These are phyloP conservation scores for Poeciliopsis turneri DNA, from an alignment of 2,797 vertebrate species.

Conservation along the genomic window DNA sequence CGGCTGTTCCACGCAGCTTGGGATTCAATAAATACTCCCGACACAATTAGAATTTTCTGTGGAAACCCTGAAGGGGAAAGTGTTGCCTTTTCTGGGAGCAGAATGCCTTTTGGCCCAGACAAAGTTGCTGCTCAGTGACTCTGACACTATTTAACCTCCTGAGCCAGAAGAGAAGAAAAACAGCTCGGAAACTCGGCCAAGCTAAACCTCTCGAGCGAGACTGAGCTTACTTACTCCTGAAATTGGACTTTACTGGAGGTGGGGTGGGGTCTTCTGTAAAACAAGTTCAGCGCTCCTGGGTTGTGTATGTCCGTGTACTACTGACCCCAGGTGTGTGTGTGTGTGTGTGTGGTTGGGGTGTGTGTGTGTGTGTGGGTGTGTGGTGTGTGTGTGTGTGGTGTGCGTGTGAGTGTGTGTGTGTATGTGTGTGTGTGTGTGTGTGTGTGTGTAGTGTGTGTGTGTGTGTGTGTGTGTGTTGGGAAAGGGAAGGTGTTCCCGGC, in stretches of 20 bases:
- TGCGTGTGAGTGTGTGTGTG: constrained; percentile 39
- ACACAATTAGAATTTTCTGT: constrained; percentile 47
- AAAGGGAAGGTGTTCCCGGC: constrained; percentile 69
- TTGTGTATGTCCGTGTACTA: constrained; percentile 39
- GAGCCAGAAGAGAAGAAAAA: constrained; percentile 69
- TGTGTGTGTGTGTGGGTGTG: constrained; percentile 55
- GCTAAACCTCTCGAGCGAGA: constrained; percentile 62
- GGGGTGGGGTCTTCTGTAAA: constrained; percentile 60
- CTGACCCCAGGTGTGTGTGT: constrained; percentile 67
- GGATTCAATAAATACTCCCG: constrained; percentile 55
- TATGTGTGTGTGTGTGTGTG: constrained; percentile 44
- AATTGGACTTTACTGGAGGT: constrained; percentile 65
- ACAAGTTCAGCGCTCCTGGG: constrained; percentile 56
- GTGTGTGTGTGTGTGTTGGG: constrained; percentile 36
- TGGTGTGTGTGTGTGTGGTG: constrained; percentile 54
- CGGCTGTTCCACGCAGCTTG: constrained; percentile 22
- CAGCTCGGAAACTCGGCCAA: constrained; percentile 56
- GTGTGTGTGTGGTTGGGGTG: constrained; percentile 43
- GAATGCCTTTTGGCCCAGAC: constrained; percentile 59
- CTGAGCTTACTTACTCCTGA: constrained; percentile 60
- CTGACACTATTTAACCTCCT: constrained; percentile 71
- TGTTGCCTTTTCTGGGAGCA: constrained; percentile 63
- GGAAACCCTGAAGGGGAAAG: constrained; percentile 39
- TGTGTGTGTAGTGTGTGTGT: too few species aligned
- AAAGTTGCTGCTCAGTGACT: constrained; percentile 54